phyloP scores from a whole-genome alignment of 2,888 invertebrate genomes.

The Steromphala cineraria region DNA sequence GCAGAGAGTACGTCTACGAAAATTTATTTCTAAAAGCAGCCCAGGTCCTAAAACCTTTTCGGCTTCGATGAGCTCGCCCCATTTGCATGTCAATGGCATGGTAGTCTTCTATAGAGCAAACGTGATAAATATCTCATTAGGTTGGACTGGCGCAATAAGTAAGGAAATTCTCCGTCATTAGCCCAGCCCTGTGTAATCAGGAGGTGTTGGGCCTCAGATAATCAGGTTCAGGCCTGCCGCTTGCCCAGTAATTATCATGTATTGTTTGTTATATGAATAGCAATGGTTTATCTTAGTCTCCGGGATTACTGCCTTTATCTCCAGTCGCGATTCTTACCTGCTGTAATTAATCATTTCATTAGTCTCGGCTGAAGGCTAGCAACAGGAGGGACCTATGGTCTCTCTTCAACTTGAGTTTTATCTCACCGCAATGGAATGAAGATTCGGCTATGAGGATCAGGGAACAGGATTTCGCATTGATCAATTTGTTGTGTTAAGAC shows the following conservation, averaged over 20 bases:
- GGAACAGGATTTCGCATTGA: neutral
- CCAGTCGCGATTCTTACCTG: constrained; percentile 11
- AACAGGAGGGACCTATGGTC: constrained; percentile 3
- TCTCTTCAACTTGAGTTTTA: neutral
- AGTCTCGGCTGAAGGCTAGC: neutral
- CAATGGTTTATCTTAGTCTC: constrained; percentile 28
- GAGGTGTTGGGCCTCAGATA: constrained; percentile 29
- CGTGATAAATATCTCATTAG: constrained; percentile 37
- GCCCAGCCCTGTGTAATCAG: constrained; percentile 23
- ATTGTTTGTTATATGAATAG: constrained; percentile 30
- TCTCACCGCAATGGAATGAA: neutral
- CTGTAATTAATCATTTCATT: constrained; percentile 31
- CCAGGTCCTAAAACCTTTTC: neutral
- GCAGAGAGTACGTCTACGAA: neutral
- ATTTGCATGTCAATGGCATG: constrained; percentile 22
- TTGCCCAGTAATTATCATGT: constrained; percentile 22
- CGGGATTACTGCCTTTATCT: constrained; percentile 22
- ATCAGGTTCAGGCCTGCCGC: constrained; percentile 20
- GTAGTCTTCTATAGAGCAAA: constrained; percentile 30
- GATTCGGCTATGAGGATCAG: neutral
- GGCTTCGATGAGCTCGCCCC: neutral
- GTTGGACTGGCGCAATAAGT: constrained; percentile 8
- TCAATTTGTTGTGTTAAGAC: constrained; percentile 10
- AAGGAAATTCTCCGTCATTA: constrained; percentile 29
- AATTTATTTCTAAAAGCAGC: constrained; percentile 1